These are phyloP conservation scores for Pocota personata DNA, from an alignment of 2,888 invertebrate species.

Conservation along the genomic window DNA sequence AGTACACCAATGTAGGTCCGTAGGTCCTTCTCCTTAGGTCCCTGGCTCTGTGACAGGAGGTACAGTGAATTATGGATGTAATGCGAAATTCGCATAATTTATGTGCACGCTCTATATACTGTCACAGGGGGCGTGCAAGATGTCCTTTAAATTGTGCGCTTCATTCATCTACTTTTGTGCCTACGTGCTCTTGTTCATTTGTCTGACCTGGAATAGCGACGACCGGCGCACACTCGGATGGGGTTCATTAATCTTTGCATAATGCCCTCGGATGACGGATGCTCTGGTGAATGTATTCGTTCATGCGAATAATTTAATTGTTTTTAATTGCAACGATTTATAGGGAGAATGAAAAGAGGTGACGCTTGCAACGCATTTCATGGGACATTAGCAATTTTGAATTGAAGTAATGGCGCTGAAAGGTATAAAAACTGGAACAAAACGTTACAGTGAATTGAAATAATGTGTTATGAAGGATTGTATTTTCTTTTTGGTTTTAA, in stretches of 20 bases:
- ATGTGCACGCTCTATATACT: slow-evolving; percentile 28
- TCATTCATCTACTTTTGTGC: slow-evolving; percentile 16
- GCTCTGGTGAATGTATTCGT: slow-evolving; percentile 13
- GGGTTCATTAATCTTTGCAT: slow-evolving; percentile 58
- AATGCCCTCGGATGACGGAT: slow-evolving; percentile 33
- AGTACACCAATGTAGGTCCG: neutral
- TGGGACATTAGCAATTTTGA: slow-evolving; percentile 18
- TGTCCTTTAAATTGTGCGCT: slow-evolving; percentile 56
- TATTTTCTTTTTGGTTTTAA: too few species aligned
- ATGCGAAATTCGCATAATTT: slow-evolving; percentile 59
- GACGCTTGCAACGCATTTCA: neutral
- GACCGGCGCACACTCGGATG: neutral
- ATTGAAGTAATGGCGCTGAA: slow-evolving; percentile 11
- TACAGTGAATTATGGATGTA: slow-evolving; percentile 52
- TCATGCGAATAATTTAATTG: slow-evolving; percentile 60
- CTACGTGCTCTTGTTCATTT: slow-evolving; percentile 6
- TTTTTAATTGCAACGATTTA: slow-evolving; percentile 45
- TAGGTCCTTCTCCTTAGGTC: neutral
- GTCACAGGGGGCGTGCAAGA: slow-evolving; percentile 47
- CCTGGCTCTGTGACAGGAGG: slow-evolving; percentile 20
- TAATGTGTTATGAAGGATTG: neutral
- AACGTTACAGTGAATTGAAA: neutral
- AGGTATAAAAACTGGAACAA: neutral
- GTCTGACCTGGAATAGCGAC: slow-evolving; percentile 17
- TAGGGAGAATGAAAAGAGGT: neutral